These are phyloP conservation scores for Mergus octosetaceus DNA, from an alignment of 2,797 vertebrate genomes.

Conservation along the genomic window DNA sequence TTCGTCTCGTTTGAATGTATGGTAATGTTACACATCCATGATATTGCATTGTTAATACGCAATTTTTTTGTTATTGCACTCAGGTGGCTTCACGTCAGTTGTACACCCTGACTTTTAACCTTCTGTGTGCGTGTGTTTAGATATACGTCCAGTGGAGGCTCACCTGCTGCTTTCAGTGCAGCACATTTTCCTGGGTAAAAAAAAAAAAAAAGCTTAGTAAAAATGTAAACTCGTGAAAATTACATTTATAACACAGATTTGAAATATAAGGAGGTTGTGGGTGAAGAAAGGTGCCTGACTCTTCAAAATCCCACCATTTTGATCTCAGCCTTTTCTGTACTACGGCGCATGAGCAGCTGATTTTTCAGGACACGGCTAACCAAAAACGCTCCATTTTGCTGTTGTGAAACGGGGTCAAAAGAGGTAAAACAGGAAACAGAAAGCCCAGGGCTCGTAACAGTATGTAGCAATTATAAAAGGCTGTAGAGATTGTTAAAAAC, in stretches of 20 bases:
- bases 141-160: not conserved
- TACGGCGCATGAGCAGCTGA: not conserved
- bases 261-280: not conserved
- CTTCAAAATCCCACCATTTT: not conserved
- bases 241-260: not conserved
- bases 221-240: not conserved
- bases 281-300: not conserved
- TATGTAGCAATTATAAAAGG: not conserved
- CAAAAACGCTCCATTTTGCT: not conserved
- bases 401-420: not conserved
- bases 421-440: not conserved
- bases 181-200: accelerated
- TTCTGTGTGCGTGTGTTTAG: not conserved
- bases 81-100: conserved; percentile 5
- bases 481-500: not conserved
- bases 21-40: not conserved
- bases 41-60: not conserved
- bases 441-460: not conserved
- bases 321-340: not conserved
- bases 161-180: not conserved
- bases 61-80: not conserved
- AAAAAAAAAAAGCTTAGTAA: not conserved
- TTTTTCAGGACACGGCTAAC: not conserved
- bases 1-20: not conserved
- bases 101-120: not conserved